These are phyloP conservation scores for Cylloceria caligata DNA, from an alignment of 2,888 invertebrate genomes.

Conservation along the genomic window DNA sequence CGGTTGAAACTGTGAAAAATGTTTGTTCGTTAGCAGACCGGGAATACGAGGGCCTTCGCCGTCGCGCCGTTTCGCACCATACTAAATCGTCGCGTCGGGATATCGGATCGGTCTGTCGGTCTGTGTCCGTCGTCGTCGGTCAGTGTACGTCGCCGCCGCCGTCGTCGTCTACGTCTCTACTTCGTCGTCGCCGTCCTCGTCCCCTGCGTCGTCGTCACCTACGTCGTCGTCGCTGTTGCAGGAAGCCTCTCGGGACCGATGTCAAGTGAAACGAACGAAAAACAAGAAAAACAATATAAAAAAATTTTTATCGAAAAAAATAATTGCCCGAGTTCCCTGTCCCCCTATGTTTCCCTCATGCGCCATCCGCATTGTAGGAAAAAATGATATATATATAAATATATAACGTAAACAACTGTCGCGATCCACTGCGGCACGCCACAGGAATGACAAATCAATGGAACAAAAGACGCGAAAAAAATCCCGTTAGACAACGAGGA, in stretches of 20 bases:
- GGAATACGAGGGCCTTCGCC: constrained; percentile 93
- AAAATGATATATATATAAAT: constrained; percentile 37
- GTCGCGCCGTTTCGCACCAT: constrained; percentile 94
- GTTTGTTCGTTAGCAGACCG: constrained; percentile 86
- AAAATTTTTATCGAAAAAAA: constrained; percentile 8
- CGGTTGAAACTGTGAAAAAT: constrained; percentile 71
- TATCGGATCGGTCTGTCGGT: constrained; percentile 68
- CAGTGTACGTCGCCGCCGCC: constrained; percentile 76
- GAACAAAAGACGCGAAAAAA: constrained; percentile 12
- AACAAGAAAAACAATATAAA: constrained; percentile 42
- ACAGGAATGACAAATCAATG: constrained; percentile 22
- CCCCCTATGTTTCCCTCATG: constrained; percentile 25
- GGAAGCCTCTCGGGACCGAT: constrained; percentile 84
- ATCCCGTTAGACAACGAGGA: constrained; percentile 35
- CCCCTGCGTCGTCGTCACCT: constrained; percentile 57
- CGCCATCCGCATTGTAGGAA: constrained; percentile 20
- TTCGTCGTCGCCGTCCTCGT: constrained; percentile 67
- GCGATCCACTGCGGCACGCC: constrained; percentile 30
- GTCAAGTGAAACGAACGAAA: constrained; percentile 66
- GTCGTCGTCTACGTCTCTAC: constrained; percentile 80
- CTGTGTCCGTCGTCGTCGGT: constrained; percentile 70
- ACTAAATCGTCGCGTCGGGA: constrained; percentile 86
- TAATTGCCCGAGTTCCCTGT: constrained; percentile 29
- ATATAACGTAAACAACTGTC: constrained; percentile 55
- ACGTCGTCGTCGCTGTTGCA: constrained; percentile 80